Conservation (phyloP, 2,888 invertebrate genomes). For the Automeris io region DNA sequence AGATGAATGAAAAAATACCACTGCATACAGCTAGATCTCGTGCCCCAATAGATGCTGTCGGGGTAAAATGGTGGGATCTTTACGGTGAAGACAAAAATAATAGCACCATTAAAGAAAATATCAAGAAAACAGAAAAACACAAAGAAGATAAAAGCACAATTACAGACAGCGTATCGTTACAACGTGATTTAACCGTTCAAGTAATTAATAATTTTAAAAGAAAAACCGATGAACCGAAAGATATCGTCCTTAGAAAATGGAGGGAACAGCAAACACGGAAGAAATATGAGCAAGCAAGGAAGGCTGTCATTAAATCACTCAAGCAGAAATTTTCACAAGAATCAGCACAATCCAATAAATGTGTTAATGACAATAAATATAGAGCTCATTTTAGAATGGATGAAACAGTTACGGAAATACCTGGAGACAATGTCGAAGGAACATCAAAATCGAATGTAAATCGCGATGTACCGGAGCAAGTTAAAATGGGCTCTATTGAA, state of each 20-base stretch:
- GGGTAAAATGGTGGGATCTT: slow-evolving; percentile 50
- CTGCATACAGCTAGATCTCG: slow-evolving; percentile 52
- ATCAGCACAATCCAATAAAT: slow-evolving; percentile 29
- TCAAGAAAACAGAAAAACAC: slow-evolving; percentile 12
- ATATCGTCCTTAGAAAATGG: slow-evolving; percentile 57
- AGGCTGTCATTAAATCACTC: slow-evolving; percentile 62
- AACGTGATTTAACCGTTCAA: slow-evolving; percentile 28
- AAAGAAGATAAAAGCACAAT: slow-evolving; percentile 34
- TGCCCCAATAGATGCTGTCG: slow-evolving; percentile 48
- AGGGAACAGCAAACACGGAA: slow-evolving; percentile 51
- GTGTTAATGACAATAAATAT: slow-evolving; percentile 28
- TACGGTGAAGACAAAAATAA: slow-evolving; percentile 31
- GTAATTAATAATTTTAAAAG: slow-evolving; percentile 24
- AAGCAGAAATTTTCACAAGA: slow-evolving; percentile 53
- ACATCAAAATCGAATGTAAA: slow-evolving; percentile 67
- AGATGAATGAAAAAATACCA: slow-evolving; percentile 39
- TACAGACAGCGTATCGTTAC: slow-evolving; percentile 23
- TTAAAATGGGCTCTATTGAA: slow-evolving; percentile 28
- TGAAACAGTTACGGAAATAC: slow-evolving; percentile 46
- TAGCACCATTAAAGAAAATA: too few species aligned
- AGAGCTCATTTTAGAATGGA: slow-evolving; percentile 41
- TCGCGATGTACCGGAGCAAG: slow-evolving; percentile 24
- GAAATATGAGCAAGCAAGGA: slow-evolving; percentile 54
- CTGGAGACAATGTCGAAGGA: slow-evolving; percentile 62
- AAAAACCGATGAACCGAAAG: slow-evolving; percentile 35